Evolutionary conservation across 2,888 invertebrate genomes (phyloP).

Genomic region (Cyaniris semiargus): DNA sequence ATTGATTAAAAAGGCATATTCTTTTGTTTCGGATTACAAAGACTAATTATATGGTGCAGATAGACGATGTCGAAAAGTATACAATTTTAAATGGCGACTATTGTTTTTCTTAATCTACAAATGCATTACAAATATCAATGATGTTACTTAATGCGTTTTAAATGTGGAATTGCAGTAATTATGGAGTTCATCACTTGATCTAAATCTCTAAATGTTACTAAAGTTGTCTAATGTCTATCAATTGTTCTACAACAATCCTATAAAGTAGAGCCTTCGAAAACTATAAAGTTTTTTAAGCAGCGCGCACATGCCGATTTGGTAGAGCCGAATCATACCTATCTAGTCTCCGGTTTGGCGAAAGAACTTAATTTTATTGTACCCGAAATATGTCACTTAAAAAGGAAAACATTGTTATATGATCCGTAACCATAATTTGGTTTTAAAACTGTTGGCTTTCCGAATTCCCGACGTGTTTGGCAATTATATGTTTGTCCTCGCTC

Average conservation of each 20-base stretch:
- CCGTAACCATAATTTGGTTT: neutral
- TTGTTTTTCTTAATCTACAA: conserved; percentile 21
- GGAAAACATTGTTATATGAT: neutral
- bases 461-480: conserved; percentile 37
- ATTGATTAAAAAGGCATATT: conserved; percentile 70
- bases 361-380: too few relatives aligned
- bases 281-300: too few relatives aligned
- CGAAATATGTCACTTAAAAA: too few relatives aligned
- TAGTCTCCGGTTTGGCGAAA: too few relatives aligned
- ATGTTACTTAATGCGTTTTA: conserved; percentile 3
- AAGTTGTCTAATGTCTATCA: too few relatives aligned
- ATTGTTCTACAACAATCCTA: too few relatives aligned
- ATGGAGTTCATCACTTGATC: neutral
- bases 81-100: conserved; percentile 16
- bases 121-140: conserved; percentile 20
- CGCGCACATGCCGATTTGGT: too few relatives aligned
- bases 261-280: too few relatives aligned
- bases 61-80: conserved; percentile 29
- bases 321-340: too few relatives aligned
- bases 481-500: conserved; percentile 44
- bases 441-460: conserved; percentile 31
- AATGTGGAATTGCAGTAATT: neutral
- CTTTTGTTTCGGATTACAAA: conserved; percentile 64
- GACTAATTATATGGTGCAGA: conserved; percentile 54
- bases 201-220: neutral